Evolutionary conservation across 2,113 vertebrate species (phyloP), one percentile per base, ranked within the genome.

Genomic region (Indicator indicator): DNA sequence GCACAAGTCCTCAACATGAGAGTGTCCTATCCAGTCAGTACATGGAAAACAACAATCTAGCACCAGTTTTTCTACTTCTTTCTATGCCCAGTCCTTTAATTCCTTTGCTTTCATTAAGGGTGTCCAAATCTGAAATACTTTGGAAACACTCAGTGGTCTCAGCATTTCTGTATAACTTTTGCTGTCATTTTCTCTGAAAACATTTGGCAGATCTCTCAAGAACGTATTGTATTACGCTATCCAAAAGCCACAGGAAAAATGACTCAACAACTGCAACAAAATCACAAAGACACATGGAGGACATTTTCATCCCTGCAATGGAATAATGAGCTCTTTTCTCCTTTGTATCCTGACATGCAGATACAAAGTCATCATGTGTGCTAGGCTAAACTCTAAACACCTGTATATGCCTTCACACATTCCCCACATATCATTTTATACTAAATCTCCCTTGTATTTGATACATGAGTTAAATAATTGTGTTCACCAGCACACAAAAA

Each of bases 401-500:
- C 6, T 32, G 27, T 20, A 3, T 17, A 11, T 58, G 23, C 30
- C 42, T 77, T 83, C 65, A 91, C 23, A 73, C 16, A 28, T 11
- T 46, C 8, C 9, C 5, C 40, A 38, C 36, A 65, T n/a, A 78
- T 38, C 59, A 90, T 79, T 92, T 90, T 55, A 84, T 55, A 40
- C 33, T 81, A 78, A 93, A 89, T 62, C 86, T 46, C 40, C 67
- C 83, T 70, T 86, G 15, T 85, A 80, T 89, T 89, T 86, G 76
- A 79, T 76, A 72, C 24, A 62, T n/a, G 40, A 79, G 46, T 90
- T 85, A 70, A 89, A 85, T 83, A 92, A 82, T 16, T 55, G 9
- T 52, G 92, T 74, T 86, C 74, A 55, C 5, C 17, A 17, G 65
- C 46, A 71, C 17, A 88, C 3, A 62, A 20, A 40, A 83, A 92